Conservation (phyloP, 2,113 vertebrate genomes). For the Python bivittatus region DNA sequence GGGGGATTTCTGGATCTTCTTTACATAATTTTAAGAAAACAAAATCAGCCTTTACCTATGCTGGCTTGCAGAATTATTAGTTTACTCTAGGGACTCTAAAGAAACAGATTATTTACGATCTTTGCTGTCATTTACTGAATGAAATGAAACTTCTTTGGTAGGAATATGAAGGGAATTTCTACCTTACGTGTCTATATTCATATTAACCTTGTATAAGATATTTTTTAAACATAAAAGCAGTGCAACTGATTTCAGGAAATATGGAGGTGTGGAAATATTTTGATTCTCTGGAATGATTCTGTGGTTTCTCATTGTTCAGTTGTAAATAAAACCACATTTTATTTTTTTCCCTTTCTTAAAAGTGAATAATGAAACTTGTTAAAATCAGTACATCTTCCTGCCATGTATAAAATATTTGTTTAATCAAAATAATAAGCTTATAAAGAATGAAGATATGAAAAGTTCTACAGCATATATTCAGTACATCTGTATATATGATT, state of each 20-base stretch:
- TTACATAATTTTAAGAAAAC: conserved; percentile 55
- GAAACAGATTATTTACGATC: conserved; percentile 60
- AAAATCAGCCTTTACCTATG: background rate
- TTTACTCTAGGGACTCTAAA: conserved; percentile 63
- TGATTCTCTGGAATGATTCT: conserved; percentile 28
- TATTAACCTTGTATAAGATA: conserved; percentile 47
- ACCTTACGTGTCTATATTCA: conserved; percentile 49
- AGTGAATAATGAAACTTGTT: conserved; percentile 10
- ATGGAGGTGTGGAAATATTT: conserved; percentile 19
- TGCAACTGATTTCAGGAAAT: conserved; percentile 54
- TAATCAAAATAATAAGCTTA: background rate
- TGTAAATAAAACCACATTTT: conserved; percentile 8
- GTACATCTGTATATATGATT: background rate
- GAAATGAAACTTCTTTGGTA: conserved; percentile 55
- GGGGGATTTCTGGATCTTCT: conserved; percentile 48
- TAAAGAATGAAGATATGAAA: background rate
- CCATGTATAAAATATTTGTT: background rate
- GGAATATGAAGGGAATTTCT: conserved; percentile 64
- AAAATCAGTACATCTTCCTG: background rate
- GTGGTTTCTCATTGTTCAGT: conserved; percentile 28
- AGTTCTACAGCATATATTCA: background rate
- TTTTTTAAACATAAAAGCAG: conserved; percentile 52
- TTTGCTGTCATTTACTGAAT: conserved; percentile 54
- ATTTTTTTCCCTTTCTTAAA: background rate
- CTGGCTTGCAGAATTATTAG: conserved; percentile 58